A percentile compares a stretch with the other conserved stretches of the same genome.
phyloP scores from a whole-genome alignment of 2,797 vertebrate genomes.

The Gymnocypris eckloni region DNA sequence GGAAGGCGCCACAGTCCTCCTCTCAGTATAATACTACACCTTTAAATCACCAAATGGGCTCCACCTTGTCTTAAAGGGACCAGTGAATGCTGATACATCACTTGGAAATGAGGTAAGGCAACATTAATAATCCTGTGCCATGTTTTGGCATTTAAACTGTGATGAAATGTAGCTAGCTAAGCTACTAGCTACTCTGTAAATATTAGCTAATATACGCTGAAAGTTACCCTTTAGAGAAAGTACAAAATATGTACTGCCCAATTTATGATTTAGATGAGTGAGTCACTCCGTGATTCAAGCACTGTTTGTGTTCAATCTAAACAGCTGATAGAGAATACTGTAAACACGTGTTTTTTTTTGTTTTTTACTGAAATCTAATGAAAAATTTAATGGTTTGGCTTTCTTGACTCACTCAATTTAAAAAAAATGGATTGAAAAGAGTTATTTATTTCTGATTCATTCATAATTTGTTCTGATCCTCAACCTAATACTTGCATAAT shows the following conservation, averaged over 20 bases:
- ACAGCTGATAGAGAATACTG: not conserved
- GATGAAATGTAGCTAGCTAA: not conserved
- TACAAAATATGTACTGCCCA: not conserved
- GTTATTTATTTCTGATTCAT: not conserved
- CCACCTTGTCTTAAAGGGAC: not conserved
- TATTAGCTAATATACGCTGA: not conserved
- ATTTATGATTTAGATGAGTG: not conserved
- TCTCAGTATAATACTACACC: slow-evolving; percentile 5
- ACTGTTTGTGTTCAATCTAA: not conserved
- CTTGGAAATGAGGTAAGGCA: not conserved
- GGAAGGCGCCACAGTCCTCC: slow-evolving; percentile 24
- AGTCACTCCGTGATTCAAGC: not conserved
- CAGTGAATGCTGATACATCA: not conserved
- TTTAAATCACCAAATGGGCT: slow-evolving; percentile 26
- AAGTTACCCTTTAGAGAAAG: not conserved
- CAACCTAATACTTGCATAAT: no score
- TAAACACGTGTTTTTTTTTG: not conserved
- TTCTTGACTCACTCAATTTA: not conserved
- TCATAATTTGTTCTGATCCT: not conserved
- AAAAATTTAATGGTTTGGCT: not conserved
- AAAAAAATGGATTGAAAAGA: not conserved
- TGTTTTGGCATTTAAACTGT: slow-evolving; percentile 5
- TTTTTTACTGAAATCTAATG: not conserved
- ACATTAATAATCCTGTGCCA: not conserved
- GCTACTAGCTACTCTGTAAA: not conserved